Percentiles rank a stretch among this genome's conserved stretches.
Evolutionary conservation across 2,113 vertebrate species (phyloP).

Genomic region (Columbina picui): DNA sequence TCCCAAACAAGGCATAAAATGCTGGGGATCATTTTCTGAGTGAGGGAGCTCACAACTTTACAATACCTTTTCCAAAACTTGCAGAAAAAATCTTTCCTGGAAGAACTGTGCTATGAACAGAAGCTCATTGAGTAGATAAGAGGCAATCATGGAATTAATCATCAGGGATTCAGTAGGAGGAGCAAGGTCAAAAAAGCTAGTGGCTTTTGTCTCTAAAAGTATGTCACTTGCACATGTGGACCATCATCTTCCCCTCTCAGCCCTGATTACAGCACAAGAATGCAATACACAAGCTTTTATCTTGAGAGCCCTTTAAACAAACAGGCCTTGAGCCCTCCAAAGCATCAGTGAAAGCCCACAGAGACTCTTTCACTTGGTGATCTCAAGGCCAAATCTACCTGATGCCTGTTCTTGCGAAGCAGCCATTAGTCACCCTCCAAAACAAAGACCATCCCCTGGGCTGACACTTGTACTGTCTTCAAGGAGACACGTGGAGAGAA

Average conservation of each 20-base stretch:
- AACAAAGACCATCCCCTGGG: fast-evolving
- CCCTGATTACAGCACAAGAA: not conserved
- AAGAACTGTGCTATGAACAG: not conserved
- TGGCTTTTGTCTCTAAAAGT: not conserved
- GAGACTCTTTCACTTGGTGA: not conserved
- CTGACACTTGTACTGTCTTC: fast-evolving
- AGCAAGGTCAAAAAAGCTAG: not conserved
- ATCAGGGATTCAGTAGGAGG: not conserved
- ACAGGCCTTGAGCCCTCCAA: not conserved
- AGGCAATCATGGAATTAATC: not conserved
- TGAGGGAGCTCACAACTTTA: not conserved
- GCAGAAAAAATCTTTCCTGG: not conserved
- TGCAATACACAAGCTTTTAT: not conserved
- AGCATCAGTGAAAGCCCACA: not conserved
- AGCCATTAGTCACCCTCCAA: not conserved
- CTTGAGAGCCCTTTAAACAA: not conserved
- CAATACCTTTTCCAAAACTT: not conserved
- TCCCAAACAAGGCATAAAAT: not conserved
- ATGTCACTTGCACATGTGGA: not conserved
- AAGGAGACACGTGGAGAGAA: not conserved
- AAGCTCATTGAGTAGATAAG: not conserved
- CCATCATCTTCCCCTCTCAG: fast-evolving
- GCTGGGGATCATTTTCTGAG: not conserved
- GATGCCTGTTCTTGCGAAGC: not conserved
- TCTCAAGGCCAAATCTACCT: conserved; percentile 1